phyloP scores from a whole-genome alignment of 2,888 invertebrate species.

The Megamerina dolium region DNA sequence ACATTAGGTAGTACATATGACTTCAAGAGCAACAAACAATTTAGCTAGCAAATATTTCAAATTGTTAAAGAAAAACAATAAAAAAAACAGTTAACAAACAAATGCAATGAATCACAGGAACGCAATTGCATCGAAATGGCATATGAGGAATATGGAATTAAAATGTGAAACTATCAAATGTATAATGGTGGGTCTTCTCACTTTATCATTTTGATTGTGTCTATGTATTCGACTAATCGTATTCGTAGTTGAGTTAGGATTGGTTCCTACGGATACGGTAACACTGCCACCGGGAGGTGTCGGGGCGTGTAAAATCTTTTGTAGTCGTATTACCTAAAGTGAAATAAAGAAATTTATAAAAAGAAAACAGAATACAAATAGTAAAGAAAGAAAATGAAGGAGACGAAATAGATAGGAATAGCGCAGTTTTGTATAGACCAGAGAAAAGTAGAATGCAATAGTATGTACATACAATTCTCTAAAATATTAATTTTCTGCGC shows the following conservation, averaged over 20 bases:
- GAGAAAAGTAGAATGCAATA: too few species aligned
- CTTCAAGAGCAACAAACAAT: too few species aligned
- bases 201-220: constrained; percentile 46
- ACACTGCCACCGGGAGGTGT: constrained; percentile 46
- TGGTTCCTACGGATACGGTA: constrained; percentile 47
- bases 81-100: too few species aligned
- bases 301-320: constrained; percentile 70
- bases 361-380: not conserved
- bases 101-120: too few species aligned
- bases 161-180: too few species aligned
- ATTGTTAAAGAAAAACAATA: too few species aligned
- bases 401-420: constrained; percentile 2
- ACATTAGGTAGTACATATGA: too few species aligned
- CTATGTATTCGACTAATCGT: constrained; percentile 49
- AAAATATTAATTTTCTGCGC: too few species aligned
- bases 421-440: constrained; percentile 2
- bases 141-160: too few species aligned
- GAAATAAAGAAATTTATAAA: constrained; percentile 21
- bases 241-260: constrained; percentile 45
- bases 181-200: too few species aligned
- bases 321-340: constrained; percentile 69
- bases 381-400: constrained; percentile 2
- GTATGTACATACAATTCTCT: too few species aligned
- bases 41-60: too few species aligned
- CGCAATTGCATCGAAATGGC: constrained; percentile 2